Percentiles rank a stretch among this genome's conserved stretches.
Evolutionary conservation across 2,797 vertebrate species (phyloP).

Genomic region (Passerculus sandwichensis): DNA sequence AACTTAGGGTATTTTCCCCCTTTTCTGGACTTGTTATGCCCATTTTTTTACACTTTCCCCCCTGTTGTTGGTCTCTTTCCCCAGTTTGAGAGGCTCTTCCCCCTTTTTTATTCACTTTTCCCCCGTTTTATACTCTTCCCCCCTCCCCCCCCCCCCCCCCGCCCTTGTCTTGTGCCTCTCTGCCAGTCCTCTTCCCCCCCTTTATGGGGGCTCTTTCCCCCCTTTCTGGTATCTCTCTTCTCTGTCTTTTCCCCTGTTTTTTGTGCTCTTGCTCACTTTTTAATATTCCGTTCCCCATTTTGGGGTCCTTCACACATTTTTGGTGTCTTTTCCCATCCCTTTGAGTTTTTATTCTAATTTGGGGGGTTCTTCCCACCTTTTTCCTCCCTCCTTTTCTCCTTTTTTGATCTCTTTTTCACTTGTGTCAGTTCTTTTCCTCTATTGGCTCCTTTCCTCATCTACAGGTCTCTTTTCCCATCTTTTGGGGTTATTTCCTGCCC

Average conservation of each 20-base stretch:
- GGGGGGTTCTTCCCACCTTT: no score
- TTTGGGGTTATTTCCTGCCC: not conserved
- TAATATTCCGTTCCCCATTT: not conserved
- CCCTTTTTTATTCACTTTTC: not conserved
- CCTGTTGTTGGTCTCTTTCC: not conserved
- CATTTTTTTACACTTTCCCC: not conserved
- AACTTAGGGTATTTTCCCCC: fast-evolving
- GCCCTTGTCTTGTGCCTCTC: not conserved
- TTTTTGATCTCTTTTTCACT: not conserved
- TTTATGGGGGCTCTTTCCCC: not conserved
- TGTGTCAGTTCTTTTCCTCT: not conserved
- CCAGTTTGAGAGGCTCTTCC: no score
- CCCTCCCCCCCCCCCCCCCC: no score
- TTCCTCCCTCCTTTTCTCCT: fast-evolving
- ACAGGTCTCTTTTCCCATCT: not conserved
- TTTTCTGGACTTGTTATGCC: no score
- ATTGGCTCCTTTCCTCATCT: not conserved
- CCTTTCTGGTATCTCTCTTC: not conserved
- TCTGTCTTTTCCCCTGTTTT: not conserved
- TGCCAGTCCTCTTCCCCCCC: no score
- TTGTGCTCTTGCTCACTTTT: not conserved
- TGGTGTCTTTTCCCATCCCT: not conserved
- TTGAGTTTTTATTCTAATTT: not conserved
- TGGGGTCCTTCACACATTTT: not conserved
- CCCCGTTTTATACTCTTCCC: fast-evolving